Evolutionary conservation across 2,888 invertebrate species (phyloP).

Genomic region (Sisyra terminalis): DNA sequence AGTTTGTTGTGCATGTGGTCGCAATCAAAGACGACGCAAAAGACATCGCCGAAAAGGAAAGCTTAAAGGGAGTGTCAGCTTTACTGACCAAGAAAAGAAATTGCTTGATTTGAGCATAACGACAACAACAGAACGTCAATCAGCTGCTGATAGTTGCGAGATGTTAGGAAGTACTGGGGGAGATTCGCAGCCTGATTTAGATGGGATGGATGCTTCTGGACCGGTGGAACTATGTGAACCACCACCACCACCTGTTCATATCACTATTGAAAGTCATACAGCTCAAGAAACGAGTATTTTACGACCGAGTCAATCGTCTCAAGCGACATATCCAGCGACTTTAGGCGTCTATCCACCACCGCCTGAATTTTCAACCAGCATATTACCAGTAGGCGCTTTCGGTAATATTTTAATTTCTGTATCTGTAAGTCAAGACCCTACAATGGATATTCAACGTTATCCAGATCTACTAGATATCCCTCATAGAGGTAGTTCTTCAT

Average conservation of each 20-base stretch:
- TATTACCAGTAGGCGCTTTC: slow-evolving; percentile 35
- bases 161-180: slow-evolving; percentile 35
- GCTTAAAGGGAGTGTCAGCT: slow-evolving; percentile 63
- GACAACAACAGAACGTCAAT: slow-evolving; percentile 43
- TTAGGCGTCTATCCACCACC: slow-evolving; percentile 34
- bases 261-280: slow-evolving; percentile 33
- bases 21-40: slow-evolving; percentile 29
- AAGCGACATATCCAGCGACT: slow-evolving; percentile 25
- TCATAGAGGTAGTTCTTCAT: slow-evolving; percentile 24
- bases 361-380: slow-evolving; percentile 39
- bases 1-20: slow-evolving; percentile 34
- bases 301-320: slow-evolving; percentile 13
- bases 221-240: slow-evolving; percentile 22
- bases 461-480: slow-evolving; percentile 66
- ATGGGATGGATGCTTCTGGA: slow-evolving; percentile 23
- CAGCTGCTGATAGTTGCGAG: slow-evolving; percentile 39
- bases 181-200: slow-evolving; percentile 39
- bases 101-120: slow-evolving; percentile 65
- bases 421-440: slow-evolving; percentile 53
- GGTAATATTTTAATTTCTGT: slow-evolving; percentile 79
- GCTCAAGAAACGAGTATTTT: slow-evolving; percentile 7
- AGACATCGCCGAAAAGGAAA: slow-evolving; percentile 43
- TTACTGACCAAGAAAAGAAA: slow-evolving; percentile 79
- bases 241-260: slow-evolving; percentile 22
- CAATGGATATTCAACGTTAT: slow-evolving; percentile 47